Evolutionary conservation across 2,113 vertebrate genomes (phyloP), one percentile per base, ranked within the genome.

Genomic region (Syngnathus floridae): DNA sequence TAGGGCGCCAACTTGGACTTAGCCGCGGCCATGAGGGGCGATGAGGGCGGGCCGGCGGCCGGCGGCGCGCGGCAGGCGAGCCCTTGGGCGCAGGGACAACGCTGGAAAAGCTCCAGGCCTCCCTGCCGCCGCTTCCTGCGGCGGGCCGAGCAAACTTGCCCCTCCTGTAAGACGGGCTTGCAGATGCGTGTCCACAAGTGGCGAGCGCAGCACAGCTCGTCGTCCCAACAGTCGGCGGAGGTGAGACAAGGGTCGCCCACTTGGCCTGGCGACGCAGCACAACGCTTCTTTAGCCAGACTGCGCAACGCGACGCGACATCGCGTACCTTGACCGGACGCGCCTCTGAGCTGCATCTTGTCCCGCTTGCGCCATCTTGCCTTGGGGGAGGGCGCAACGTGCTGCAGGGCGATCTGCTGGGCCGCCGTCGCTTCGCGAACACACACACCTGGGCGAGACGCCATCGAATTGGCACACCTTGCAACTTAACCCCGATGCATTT

Each of bases 131-230:
- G 92, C 67, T 95, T 95, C 71, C 88, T 91, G 60, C 92, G 89
- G 55, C 94, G 92, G 41, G 91, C 92, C 55, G 95, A 96, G 76
- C 95, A 97, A 7, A 96, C 94, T 69, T 96, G 93, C 0, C 95
- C 95, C 83, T 93, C 93, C 46, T 73, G 90, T 73, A 97, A 79
- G 65, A 97, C 92, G 0, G 93, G 94, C 66, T 97, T 97, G 76
- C 95, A 97, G 82, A 97, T 95, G 78, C 94, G 94, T 60, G 93
- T 93, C 95, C 95, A 96, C 90, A 97, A 95, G 85, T 97, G 95
- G 11, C 95, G 94, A 49, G 95, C 95, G 65, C 95, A 97, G 82
- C 95, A 97, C 49, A 91, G 80, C 5, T 88, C 85, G 58, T 91
- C 90, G 58, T 91, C 90, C 0, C 86, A 88, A 52, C 95, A 97